These are phyloP conservation scores for Prionailurus viverrinus DNA, from an alignment of 2,113 vertebrate genomes.

Conservation along the genomic window DNA sequence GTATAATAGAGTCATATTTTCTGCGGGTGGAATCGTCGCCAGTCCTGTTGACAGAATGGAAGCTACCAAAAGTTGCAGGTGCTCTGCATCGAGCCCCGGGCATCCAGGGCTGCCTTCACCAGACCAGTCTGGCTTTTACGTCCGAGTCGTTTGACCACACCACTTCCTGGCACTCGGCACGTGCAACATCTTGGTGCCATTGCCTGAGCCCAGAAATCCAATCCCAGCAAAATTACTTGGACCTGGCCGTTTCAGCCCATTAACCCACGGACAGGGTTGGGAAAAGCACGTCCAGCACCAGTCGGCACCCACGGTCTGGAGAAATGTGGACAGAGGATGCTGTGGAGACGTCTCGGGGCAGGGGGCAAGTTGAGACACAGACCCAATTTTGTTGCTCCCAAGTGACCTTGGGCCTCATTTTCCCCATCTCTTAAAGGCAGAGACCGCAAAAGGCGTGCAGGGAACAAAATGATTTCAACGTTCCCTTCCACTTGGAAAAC, in stretches of 20 bases:
- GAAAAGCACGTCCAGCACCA: not conserved
- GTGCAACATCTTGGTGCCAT: not conserved
- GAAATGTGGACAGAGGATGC: not conserved
- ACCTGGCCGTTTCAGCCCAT: not conserved
- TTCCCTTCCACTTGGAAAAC: not conserved
- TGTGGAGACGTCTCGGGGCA: not conserved
- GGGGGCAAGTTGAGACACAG: not conserved
- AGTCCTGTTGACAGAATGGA: constrained; percentile 26
- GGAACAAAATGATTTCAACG: not conserved
- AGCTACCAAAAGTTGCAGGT: not conserved
- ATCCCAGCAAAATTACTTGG: not conserved
- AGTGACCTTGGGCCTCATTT: not conserved
- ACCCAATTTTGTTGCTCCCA: not conserved
- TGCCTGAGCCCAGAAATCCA: not conserved
- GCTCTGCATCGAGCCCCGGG: not conserved
- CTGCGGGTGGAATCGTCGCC: constrained; percentile 23
- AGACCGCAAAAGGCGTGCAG: not conserved
- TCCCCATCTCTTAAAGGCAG: not conserved
- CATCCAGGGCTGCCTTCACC: not conserved
- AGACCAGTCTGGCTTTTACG: not conserved
- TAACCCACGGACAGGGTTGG: not conserved
- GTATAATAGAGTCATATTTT: constrained; percentile 67
- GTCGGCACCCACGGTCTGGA: not conserved
- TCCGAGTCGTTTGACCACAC: not conserved
- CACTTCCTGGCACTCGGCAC: not conserved